These are phyloP conservation scores for Eupithecia subumbrata DNA, from an alignment of 2,888 invertebrate species.

Conservation along the genomic window DNA sequence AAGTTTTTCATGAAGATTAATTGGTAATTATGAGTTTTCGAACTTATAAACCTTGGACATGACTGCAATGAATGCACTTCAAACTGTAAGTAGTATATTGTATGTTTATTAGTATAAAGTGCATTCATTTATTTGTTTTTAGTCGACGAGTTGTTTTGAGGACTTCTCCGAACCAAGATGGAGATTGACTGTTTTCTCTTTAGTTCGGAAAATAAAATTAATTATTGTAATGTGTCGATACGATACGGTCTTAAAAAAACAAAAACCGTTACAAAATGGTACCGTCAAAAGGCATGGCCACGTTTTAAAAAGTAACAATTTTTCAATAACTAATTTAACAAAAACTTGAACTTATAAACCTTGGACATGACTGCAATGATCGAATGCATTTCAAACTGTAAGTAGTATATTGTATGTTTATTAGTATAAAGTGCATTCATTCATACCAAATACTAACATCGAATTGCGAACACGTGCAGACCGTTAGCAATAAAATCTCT, in stretches of 20 bases:
- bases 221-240: conserved; percentile 17
- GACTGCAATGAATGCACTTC: background rate
- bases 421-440: background rate
- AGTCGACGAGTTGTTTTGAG: conserved; percentile 68
- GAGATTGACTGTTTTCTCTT: conserved; percentile 33
- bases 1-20: too few relatives aligned
- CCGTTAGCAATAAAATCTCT: conserved; percentile 25
- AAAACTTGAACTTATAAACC: too few relatives aligned
- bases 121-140: conserved; percentile 65
- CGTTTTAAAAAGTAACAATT: background rate
- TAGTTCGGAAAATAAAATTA: conserved; percentile 19
- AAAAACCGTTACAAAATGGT: background rate
- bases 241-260: background rate
- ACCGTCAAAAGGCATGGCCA: background rate
- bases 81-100: background rate
- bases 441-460: background rate
- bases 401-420: background rate
- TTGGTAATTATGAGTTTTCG: too few relatives aligned
- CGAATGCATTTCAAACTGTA: background rate
- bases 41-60: background rate
- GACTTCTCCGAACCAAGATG: conserved; percentile 65
- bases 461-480: conserved; percentile 1
- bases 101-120: background rate
- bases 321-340: background rate
- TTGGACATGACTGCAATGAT: background rate